Conservation (phyloP, 2,888 invertebrate genomes). For the Oscheius sp. region DNA sequence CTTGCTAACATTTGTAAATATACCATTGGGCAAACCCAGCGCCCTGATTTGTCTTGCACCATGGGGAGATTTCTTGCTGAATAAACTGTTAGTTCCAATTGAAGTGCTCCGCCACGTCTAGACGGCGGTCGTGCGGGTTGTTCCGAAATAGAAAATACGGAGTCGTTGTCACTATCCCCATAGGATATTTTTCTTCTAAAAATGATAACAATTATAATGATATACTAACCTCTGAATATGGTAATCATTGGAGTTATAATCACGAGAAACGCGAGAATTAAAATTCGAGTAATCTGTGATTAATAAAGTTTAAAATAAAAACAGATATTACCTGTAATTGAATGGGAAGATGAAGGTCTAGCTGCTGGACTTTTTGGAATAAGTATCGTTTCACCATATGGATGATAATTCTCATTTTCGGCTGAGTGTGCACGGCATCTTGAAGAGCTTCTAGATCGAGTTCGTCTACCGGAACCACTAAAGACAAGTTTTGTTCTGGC, state of each 20-base stretch:
- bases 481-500: background rate
- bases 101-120: conserved; percentile 31
- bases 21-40: conserved; percentile 35
- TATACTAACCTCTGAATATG: too few species aligned
- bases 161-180: too few species aligned
- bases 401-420: background rate
- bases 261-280: too few species aligned
- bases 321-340: background rate
- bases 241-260: too few species aligned
- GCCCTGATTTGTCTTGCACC: conserved; percentile 43
- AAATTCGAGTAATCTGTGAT: too few species aligned
- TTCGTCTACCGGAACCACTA: conserved; percentile 3
- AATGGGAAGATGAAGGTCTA: background rate
- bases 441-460: conserved; percentile 40
- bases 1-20: conserved; percentile 47
- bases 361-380: too few species aligned
- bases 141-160: too few species aligned
- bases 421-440: conserved; percentile 33
- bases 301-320: background rate
- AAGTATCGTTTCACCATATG: too few species aligned
- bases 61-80: conserved; percentile 48
- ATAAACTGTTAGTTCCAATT: conserved; percentile 43
- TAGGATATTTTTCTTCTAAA: too few species aligned
- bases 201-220: too few species aligned
- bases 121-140: too few species aligned